phyloP scores from a whole-genome alignment of 1,140 invertebrate genomes.

The Oryzaephilus surinamensis region DNA sequence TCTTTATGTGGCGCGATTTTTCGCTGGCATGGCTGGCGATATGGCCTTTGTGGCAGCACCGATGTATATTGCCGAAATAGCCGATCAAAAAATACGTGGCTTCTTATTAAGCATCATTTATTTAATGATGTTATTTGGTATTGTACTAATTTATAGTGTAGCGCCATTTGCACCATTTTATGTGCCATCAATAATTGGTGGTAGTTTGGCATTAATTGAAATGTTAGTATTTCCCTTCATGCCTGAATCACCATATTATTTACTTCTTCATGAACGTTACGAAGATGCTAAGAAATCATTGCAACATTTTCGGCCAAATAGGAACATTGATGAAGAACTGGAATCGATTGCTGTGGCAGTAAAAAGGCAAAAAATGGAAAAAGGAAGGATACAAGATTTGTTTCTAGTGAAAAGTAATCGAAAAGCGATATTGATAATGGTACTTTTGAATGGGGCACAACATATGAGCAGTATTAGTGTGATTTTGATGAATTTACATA shows the following conservation, averaged over 20 bases:
- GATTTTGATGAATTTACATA: no score
- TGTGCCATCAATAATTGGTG: conserved; percentile 22
- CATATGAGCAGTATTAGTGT: no score
- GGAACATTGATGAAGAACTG: conserved; percentile 66
- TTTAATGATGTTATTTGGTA: conserved; percentile 27
- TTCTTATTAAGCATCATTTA: conserved; percentile 26
- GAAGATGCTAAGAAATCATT: conserved; percentile 49
- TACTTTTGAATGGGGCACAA: conserved; percentile 46
- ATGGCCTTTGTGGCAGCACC: no score
- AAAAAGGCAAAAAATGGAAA: conserved; percentile 13
- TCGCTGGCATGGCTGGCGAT: conserved; percentile 30
- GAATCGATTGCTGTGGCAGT: conserved; percentile 48
- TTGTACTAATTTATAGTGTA: conserved; percentile 23
- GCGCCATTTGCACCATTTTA: conserved; percentile 25
- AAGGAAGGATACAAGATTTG: conserved; percentile 33
- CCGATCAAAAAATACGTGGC: no score
- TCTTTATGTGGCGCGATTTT: conserved; percentile 41
- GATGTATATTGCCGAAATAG: no score
- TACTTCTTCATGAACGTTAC: conserved; percentile 43
- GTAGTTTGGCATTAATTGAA: conserved; percentile 13
- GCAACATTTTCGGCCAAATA: conserved; percentile 17
- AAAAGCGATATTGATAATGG: no score
- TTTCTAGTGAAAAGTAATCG: conserved; percentile 28
- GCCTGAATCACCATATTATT: conserved; percentile 44
- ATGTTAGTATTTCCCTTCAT: conserved; percentile 23